These are phyloP conservation scores for Serranus cabrilla DNA, from an alignment of 2,797 vertebrate genomes.

Conservation along the genomic window DNA sequence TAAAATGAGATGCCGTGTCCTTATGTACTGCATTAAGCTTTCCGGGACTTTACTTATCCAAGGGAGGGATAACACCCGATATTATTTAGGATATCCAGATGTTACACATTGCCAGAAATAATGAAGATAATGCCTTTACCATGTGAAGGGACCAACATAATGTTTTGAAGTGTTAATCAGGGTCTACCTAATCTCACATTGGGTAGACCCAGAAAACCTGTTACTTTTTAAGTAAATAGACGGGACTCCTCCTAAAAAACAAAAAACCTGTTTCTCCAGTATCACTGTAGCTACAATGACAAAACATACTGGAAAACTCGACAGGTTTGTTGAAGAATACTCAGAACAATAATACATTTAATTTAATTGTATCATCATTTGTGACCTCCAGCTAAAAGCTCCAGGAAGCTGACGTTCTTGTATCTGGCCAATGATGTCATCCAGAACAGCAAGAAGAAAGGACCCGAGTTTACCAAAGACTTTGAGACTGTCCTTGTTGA, in stretches of 20 bases:
- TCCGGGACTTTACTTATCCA: background rate
- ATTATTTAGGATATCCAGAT: background rate
- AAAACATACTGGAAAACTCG: background rate
- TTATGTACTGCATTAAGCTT: background rate
- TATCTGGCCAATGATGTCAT: slow-evolving; percentile 99
- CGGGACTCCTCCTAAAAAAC: too few species aligned
- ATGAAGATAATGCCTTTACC: background rate
- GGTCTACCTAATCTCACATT: too few species aligned
- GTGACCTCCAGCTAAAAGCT: slow-evolving; percentile 90
- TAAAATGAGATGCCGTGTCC: too few species aligned
- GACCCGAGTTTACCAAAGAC: slow-evolving; percentile 96
- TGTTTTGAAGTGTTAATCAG: too few species aligned
- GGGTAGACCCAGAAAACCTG: background rate
- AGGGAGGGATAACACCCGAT: background rate
- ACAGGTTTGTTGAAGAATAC: background rate
- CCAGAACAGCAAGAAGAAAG: slow-evolving; percentile 99
- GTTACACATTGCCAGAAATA: background rate
- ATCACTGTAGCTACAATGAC: too few species aligned
- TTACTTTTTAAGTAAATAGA: background rate
- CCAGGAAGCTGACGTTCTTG: slow-evolving; percentile 96
- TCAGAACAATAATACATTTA: too few species aligned
- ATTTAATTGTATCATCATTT: too few species aligned
- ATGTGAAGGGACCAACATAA: background rate
- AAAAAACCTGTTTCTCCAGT: background rate
- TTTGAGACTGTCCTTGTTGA: slow-evolving; percentile 97